Base-by-base conservation (phyloP, 2,113 vertebrate species). In the Solea solea region DNA sequence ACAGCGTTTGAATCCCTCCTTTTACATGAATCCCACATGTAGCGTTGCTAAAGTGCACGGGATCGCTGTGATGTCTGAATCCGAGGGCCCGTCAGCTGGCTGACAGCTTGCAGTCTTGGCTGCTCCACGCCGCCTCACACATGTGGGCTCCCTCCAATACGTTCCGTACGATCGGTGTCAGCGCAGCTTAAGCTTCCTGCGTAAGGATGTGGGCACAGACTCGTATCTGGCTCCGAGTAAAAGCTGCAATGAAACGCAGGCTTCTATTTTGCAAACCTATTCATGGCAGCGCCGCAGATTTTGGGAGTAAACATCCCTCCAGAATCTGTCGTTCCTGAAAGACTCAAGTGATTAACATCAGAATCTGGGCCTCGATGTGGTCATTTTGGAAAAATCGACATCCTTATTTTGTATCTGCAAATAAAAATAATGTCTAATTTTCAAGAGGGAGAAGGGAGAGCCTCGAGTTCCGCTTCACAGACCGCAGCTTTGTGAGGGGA, bases 61-160 rank as follows among this genome's bases (percentile, higher is more conserved):
- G 87, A 88, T 92, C 76, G 83, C 90, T 88, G 86, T 81, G 86
- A 90, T 86, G 90, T 90, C 88, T 92, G 90, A 87, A 83, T 86
- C 72, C 84, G 74, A 21, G 21, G 21, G 78, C 42, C 59, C 56
- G 78, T 90, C 90, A 90, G 87, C 85, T 91, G 84, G 89, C 86
- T 87, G 79, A 74, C 85, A 86, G 86, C 86, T 92, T 89, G 81
- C 53, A 46, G 86, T 79, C 80, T 90, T 92, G 91, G 90, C 90
- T 81, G 34, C 60, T 80, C 69, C 3, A 49, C 62, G 10, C 74
- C 51, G 74, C 78, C 72, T 89, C 84, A 83, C 90, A 90, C 90
- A 91, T 90, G 85, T 91, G 89, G 89, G 81, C 87, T 82, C 81
- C 74, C 73, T 82, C 71, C 82, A 70, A 70, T 79, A 76, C 76